phyloP scores from a whole-genome alignment of 1,140 invertebrate genomes.

The Bombus cullumanus region DNA sequence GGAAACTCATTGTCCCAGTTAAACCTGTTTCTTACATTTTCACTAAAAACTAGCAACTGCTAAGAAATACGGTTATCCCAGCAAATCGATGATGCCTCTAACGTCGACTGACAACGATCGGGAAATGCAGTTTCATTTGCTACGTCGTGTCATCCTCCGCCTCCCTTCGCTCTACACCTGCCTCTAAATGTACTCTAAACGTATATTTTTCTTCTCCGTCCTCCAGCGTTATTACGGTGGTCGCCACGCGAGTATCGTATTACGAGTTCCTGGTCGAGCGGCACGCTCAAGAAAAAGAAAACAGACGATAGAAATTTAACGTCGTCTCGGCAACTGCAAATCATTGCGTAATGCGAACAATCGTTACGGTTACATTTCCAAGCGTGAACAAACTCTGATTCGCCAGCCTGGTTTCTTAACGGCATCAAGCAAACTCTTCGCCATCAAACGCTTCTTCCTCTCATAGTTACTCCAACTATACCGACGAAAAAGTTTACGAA shows the following conservation, averaged over 20 bases:
- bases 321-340: background rate
- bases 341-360: slow-evolving; percentile 23
- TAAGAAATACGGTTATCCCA: background rate
- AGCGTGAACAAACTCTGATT: background rate
- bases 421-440: background rate
- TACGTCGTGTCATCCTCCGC: too few relatives aligned
- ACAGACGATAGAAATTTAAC: slow-evolving; percentile 4
- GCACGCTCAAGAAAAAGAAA: background rate
- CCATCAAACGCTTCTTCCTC: background rate
- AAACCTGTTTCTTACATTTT: slow-evolving; percentile 17
- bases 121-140: too few relatives aligned
- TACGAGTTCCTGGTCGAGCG: background rate
- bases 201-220: background rate
- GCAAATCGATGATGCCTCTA: background rate
- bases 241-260: background rate
- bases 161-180: too few relatives aligned
- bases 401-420: too few relatives aligned
- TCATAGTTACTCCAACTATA: background rate
- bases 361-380: background rate
- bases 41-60: background rate
- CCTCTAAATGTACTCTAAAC: too few relatives aligned
- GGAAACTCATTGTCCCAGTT: slow-evolving; percentile 18
- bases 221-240: background rate
- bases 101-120: too few relatives aligned
- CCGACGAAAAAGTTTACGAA: background rate